Conservation (phyloP, 2,113 vertebrate species). For the Chionis minor region DNA sequence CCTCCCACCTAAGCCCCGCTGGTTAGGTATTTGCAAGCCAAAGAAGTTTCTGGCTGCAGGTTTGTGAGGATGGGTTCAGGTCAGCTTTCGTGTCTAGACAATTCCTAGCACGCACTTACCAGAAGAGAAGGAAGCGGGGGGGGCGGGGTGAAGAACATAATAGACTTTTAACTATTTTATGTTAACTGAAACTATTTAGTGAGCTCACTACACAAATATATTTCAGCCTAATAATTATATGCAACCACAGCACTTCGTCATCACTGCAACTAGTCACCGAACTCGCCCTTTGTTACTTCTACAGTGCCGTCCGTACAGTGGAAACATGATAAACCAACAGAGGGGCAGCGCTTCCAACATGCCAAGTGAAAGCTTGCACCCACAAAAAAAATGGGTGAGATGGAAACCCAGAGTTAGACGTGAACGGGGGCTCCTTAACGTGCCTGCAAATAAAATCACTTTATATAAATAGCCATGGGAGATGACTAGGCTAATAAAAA, state of each 20-base stretch:
- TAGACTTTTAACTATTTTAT: neutral
- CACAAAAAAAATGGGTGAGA: neutral
- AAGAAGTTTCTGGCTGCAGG: neutral
- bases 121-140: neutral
- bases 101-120: neutral
- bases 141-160: neutral
- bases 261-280: neutral
- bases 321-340: neutral
- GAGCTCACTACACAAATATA: neutral
- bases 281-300: neutral
- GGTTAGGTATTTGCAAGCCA: neutral
- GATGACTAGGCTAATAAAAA: slow-evolving; percentile 1
- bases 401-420: neutral
- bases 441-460: slow-evolving; percentile 39
- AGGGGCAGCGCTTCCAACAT: neutral
- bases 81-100: neutral
- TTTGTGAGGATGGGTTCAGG: neutral
- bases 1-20: neutral
- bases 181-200: neutral
- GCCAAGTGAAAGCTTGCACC: neutral
- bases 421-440: neutral
- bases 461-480: slow-evolving; percentile 20
- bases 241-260: neutral
- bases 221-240: neutral
- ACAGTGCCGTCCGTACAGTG: neutral